Percentiles rank a stretch among this genome's conserved stretches.
These are phyloP conservation scores for Borostomias antarcticus DNA, from an alignment of 2,797 vertebrate species.

Conservation along the genomic window DNA sequence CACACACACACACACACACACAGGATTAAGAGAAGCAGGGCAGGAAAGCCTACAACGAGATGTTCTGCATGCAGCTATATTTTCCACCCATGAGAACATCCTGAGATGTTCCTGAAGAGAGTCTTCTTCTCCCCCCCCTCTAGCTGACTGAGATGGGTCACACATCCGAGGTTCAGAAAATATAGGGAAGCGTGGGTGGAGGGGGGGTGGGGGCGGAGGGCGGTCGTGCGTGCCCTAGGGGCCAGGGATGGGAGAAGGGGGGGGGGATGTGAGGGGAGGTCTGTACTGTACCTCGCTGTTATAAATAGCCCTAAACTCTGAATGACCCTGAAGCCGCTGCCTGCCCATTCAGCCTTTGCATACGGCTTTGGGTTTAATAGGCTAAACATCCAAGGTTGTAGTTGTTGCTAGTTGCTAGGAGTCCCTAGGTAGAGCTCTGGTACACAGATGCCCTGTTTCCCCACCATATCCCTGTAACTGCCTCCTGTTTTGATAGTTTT, in stretches of 20 bases:
- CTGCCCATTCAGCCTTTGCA: conserved; percentile 38
- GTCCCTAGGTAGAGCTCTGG: conserved; percentile 26
- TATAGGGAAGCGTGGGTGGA: too few relatives aligned
- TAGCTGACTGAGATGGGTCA: conserved; percentile 3
- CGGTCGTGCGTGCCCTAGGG: not conserved
- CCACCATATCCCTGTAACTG: not conserved
- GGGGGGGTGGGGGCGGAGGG: not conserved
- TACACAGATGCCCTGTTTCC: not conserved
- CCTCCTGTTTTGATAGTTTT: conserved; percentile 57
- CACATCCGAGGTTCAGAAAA: not conserved
- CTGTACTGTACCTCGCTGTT: conserved; percentile 32
- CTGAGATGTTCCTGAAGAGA: not conserved
- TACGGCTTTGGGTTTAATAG: conserved; percentile 43
- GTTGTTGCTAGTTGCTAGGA: conserved; percentile 16
- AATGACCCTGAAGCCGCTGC: conserved; percentile 51
- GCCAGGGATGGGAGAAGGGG: conserved; percentile 7
- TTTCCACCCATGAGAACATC: not conserved
- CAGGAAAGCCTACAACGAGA: not conserved
- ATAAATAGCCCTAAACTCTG: conserved; percentile 66
- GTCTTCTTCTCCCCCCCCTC: not conserved
- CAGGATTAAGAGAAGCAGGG: not conserved
- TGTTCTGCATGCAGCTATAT: not conserved
- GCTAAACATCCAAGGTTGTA: conserved; percentile 23
- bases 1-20: not conserved
- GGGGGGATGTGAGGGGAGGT: not conserved